These are phyloP conservation scores for Caerostris extrusa DNA, from an alignment of 1,140 invertebrate genomes.

Conservation along the genomic window DNA sequence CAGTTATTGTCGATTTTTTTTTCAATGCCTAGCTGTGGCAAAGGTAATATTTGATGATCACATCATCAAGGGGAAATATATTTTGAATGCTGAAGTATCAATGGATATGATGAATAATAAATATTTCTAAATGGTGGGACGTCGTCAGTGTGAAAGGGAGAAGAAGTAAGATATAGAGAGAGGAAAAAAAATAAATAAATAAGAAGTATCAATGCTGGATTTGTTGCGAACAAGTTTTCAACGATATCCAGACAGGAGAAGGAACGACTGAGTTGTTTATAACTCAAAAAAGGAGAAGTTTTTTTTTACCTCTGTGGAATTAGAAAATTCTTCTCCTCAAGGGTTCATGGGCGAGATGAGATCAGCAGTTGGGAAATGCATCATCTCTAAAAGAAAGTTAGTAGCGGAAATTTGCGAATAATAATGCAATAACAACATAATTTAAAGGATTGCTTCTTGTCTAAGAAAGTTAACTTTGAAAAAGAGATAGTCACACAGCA, in stretches of 20 bases:
- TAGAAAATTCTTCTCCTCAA: conserved; percentile 14
- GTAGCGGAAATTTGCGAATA: conserved; percentile 32
- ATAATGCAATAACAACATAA: background rate
- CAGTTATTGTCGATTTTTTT: background rate
- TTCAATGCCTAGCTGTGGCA: background rate
- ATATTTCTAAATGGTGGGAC: background rate
- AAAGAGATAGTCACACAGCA: background rate
- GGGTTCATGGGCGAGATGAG: conserved; percentile 50
- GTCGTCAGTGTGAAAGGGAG: background rate
- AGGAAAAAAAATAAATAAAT: background rate
- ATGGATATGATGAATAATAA: conserved; percentile 51
- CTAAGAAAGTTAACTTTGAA: background rate
- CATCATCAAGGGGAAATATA: background rate
- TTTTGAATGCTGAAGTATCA: background rate
- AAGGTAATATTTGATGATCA: conserved; percentile 43
- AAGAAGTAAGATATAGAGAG: background rate
- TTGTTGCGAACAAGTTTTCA: conserved; percentile 22
- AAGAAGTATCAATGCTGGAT: background rate
- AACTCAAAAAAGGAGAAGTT: background rate
- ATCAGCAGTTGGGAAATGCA: conserved; percentile 45
- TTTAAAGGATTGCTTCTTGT: conserved; percentile 1
- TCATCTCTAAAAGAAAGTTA: conserved; percentile 52
- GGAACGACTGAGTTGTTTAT: conserved; percentile 23
- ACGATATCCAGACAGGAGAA: conserved; percentile 1
- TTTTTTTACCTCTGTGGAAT: background rate